These are phyloP conservation scores for Meloidogyne floridensis DNA, from an alignment of 1,140 invertebrate species.

Conservation along the genomic window DNA sequence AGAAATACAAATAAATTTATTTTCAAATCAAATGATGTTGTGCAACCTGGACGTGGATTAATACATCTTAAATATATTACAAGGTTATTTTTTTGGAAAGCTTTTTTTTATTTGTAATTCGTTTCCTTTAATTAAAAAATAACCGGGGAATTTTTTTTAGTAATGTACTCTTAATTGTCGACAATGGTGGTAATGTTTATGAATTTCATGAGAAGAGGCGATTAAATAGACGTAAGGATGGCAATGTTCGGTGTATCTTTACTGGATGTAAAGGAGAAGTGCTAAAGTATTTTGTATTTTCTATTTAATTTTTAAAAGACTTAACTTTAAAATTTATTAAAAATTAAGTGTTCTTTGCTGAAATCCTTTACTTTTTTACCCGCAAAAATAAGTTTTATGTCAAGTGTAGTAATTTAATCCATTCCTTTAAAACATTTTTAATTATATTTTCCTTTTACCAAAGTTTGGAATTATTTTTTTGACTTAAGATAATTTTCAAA, in stretches of 20 bases:
- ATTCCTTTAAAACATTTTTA: too few relatives aligned
- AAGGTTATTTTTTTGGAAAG: slow-evolving; percentile 27
- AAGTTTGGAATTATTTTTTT: too few relatives aligned
- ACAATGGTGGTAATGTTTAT: slow-evolving; percentile 96
- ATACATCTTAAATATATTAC: slow-evolving; percentile 48
- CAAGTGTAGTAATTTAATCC: too few relatives aligned
- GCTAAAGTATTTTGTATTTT: slow-evolving; percentile 77
- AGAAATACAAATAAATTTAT: slow-evolving; percentile 35
- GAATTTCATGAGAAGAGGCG: slow-evolving; percentile 81
- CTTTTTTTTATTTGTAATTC: slow-evolving; percentile 1
- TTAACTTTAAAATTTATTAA: too few relatives aligned
- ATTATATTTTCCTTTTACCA: too few relatives aligned
- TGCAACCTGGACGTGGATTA: slow-evolving; percentile 53
- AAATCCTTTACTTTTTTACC: too few relatives aligned
- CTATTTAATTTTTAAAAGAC: slow-evolving; percentile 72
- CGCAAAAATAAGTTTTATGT: too few relatives aligned
- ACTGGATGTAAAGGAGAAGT: slow-evolving; percentile 86
- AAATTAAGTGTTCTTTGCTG: too few relatives aligned
- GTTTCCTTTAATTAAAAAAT: too few relatives aligned
- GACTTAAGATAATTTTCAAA: not conserved
- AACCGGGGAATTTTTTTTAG: slow-evolving; percentile 11
- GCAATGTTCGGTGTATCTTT: slow-evolving; percentile 66
- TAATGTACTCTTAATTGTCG: slow-evolving; percentile 78
- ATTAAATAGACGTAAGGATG: slow-evolving; percentile 15
- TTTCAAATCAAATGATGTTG: slow-evolving; percentile 35